These are phyloP conservation scores for Mus musculus DNA, from an alignment of 2,113 vertebrate genomes.

Conservation along the genomic window GRCm39 chr9:35035501-35036000, in stretches of 20 bases:
- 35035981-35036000: slow-evolving; percentile 92
- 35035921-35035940: slow-evolving; percentile 90
- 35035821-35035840: slow-evolving; percentile 16
- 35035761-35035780: background rate
- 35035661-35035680: background rate
- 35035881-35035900: slow-evolving; percentile 89
- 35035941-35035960: slow-evolving; percentile 88
- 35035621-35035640: background rate
- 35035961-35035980: slow-evolving; percentile 90
- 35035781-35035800: slow-evolving; percentile 31
- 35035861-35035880: background rate
- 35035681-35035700: background rate
- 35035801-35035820: slow-evolving; percentile 58
- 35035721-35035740: slow-evolving; percentile 55
- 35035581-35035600: background rate
- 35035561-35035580: background rate
- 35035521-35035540: no score
- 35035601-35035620: background rate
- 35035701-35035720: background rate
- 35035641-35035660: background rate
- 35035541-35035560: background rate
- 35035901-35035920: slow-evolving; percentile 88
- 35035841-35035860: background rate
- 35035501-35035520: no score
- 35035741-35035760: slow-evolving; percentile 22